These are phyloP conservation scores for Bradynema listronoti DNA, from an alignment of 1,140 invertebrate genomes.

Conservation along the genomic window DNA sequence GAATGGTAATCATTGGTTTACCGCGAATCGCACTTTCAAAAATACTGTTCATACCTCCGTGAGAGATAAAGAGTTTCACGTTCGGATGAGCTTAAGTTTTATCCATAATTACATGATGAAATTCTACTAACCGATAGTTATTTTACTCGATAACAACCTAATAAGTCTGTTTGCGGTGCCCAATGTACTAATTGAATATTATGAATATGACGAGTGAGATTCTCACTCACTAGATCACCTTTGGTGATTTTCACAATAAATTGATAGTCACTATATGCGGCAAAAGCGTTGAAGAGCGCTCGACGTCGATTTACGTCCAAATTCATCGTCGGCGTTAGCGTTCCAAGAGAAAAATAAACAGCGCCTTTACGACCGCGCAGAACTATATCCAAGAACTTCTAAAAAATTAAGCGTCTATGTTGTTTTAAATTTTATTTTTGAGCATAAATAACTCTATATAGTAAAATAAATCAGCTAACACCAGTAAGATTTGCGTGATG, in stretches of 20 bases:
- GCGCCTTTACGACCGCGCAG: conserved; percentile 18
- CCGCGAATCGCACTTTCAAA: conserved; percentile 36
- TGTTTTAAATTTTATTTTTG: too few relatives aligned
- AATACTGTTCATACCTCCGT: conserved; percentile 40
- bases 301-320: conserved; percentile 14
- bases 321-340: conserved; percentile 21
- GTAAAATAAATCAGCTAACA: too few relatives aligned
- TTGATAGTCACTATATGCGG: conserved; percentile 32
- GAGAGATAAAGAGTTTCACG: conserved; percentile 40
- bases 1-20: conserved; percentile 39
- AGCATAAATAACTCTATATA: too few relatives aligned
- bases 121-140: background rate
- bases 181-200: conserved; percentile 36
- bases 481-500: too few relatives aligned
- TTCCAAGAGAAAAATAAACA: conserved; percentile 32
- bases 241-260: conserved; percentile 36
- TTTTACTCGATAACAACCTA: conserved; percentile 22
- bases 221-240: conserved; percentile 19
- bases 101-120: background rate
- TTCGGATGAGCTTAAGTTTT: conserved; percentile 28
- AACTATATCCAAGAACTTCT: conserved; percentile 21
- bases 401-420: too few relatives aligned
- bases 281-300: conserved; percentile 30
- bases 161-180: conserved; percentile 30
- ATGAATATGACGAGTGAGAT: conserved; percentile 12